Conservation (phyloP, 2,797 vertebrate species). For the Taeniopygia guttata region DNA sequence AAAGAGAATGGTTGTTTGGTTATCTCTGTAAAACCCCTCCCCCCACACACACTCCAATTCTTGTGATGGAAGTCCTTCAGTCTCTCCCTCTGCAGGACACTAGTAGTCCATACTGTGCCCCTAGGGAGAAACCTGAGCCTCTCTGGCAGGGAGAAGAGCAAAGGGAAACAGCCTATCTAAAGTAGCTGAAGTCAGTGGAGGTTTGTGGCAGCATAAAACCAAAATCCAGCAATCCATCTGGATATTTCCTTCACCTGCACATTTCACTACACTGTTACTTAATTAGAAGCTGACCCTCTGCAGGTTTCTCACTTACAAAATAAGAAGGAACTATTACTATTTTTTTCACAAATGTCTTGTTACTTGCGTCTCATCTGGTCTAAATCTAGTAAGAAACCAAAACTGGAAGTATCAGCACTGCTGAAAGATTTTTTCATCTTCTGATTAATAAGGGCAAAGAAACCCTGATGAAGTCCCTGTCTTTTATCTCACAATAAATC, state of each 20-base stretch:
- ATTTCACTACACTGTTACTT: background rate
- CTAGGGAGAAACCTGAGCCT: background rate
- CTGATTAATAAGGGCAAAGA: background rate
- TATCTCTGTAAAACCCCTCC: background rate
- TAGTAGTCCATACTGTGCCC: background rate
- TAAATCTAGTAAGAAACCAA: conserved; percentile 10
- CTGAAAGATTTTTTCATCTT: background rate
- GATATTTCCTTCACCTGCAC: background rate
- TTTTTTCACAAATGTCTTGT: background rate
- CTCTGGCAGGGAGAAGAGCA: background rate
- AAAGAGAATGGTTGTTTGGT: background rate
- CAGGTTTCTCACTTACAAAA: background rate
- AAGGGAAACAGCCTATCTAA: background rate
- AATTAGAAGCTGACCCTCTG: background rate
- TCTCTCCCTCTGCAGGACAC: background rate
- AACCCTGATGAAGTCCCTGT: background rate
- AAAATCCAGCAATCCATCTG: background rate
- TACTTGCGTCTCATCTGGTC: background rate
- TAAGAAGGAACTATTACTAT: background rate
- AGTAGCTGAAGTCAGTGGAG: background rate
- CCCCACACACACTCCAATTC: no score
- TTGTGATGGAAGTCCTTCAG: background rate
- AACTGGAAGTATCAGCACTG: background rate
- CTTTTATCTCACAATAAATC: background rate
- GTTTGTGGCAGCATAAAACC: background rate